Evolutionary conservation across 2,113 vertebrate species (phyloP), one percentile per base, ranked within the genome.

Genomic region (Rhea pennata): DNA sequence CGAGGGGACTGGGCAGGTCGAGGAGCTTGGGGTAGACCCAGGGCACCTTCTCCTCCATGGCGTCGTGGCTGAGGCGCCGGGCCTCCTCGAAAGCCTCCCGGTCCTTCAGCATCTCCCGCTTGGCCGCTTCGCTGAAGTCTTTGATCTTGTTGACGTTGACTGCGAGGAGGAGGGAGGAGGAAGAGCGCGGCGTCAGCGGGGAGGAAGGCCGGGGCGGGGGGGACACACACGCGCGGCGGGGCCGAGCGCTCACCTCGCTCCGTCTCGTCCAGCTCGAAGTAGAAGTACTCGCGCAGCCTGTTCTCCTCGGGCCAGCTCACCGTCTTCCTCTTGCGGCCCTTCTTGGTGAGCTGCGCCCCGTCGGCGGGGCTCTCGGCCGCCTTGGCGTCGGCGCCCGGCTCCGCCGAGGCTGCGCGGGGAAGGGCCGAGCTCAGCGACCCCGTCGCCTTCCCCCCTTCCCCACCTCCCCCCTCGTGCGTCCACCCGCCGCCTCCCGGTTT

Each of bases 121-220:
- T 99, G 39, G 99, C 99, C 0, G 99, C 99, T 93, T 99, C 99
- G 0, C 99, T 99, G 0, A 99, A 99, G 96, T 99, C 99, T 59
- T 99, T 99, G 81, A 99, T 99, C 96, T 99, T 99, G 95, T 99
- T 99, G 78, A 99, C 99, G 3, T 99, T 99, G 14, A 99, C 99
- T 99, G 71, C 0, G 23, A 7, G 11, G 20, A 24, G 51, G 44
- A 8, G 36, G 12, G 33, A 42, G 1, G 42, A 44, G 42, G 42
- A 13, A 44, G 42, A 44, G 36, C 36, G 36, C 36, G 36, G 36
- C 36, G 36, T 36, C 36, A 36, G 36, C 36, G 36, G 36, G n/a
- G 36, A 36, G 36, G 36, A 36, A 36, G 36, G 36, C 36, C 36
- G 36, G 36, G 42, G 42, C 11, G 11, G 4, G 33, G n/a, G 12